Evolutionary conservation across 1,140 invertebrate genomes (phyloP), one percentile per base, ranked within the genome.

Genomic region (Zaprionus camerounensis): DNA sequence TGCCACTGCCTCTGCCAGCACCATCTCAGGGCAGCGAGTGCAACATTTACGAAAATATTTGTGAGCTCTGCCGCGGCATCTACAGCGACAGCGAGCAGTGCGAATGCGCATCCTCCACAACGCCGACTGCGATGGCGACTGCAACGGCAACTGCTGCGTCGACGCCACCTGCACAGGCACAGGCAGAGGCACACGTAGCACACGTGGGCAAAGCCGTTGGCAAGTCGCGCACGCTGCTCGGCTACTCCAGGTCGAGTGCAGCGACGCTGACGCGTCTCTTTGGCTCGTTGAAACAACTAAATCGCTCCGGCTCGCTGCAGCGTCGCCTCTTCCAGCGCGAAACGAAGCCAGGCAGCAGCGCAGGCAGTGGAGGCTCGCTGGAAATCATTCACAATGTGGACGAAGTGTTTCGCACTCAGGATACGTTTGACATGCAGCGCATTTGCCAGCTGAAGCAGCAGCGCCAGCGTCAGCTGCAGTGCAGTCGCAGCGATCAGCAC

Each of bases 11-110:
- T 4, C 44, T 36, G 11, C 34, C 65, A 13, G n/a, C 38, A 7
- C 34, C 17, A 3, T 0, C 31, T 0, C 58, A 57, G 22, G 24
- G 41, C 72, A 57, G 26, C 31, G 79, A 86, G 7, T 55, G 57
- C n/a, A 90, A 90, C 9, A 90, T 90, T 22, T 92, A 92, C 65
- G 91, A 92, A 58, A 92, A 92, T 56, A 83, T 92, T 34, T 92
- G 91, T 61, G 82, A 90, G 28, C 34, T 70, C 7, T 90, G 85
- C 4, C 86, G 85, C 13, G 73, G 76, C 34, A 85, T 91, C 46
- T 90, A 90, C 62, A 91, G 82, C 51, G 85, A 90, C 34, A 80
- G 71, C 44, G 85, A 90, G 13, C 68, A 68, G 12, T 90, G 85
- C 5, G 44, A 59, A 7, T 90, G 85, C 34, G 53, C 24, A 15